phyloP scores from a whole-genome alignment of 2,888 invertebrate species.

The Miltochrista miniata region DNA sequence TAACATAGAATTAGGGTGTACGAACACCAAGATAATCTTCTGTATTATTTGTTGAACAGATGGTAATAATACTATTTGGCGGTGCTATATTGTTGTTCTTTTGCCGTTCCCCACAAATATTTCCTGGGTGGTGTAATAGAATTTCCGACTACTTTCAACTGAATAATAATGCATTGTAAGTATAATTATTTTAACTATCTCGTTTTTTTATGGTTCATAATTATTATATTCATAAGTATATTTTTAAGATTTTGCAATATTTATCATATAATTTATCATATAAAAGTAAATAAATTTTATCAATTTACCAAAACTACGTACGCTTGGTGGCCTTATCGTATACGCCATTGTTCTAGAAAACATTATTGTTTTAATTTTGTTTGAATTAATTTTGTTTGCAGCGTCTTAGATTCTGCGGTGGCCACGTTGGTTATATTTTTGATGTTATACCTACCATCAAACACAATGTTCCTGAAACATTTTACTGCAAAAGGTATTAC shows the following conservation, averaged over 20 bases:
- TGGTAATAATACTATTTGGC: conserved; percentile 54
- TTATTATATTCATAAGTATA: no score
- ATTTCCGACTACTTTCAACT: conserved; percentile 41
- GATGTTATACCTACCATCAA: conserved; percentile 59
- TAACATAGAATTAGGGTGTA: no score
- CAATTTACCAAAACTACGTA: no score
- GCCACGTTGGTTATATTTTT: conserved; percentile 52
- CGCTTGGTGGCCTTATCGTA: no score
- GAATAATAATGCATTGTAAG: conserved; percentile 50
- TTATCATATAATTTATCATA: no score
- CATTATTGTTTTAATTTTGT: no score
- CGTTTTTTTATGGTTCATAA: no score
- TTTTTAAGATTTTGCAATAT: no score
- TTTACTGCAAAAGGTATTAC: conserved; percentile 48
- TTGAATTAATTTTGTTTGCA: no score
- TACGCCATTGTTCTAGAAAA: no score
- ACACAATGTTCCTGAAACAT: conserved; percentile 47
- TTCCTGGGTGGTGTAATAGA: conserved; percentile 63
- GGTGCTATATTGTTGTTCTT: conserved; percentile 55
- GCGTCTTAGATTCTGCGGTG: conserved; percentile 59
- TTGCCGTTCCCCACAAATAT: conserved; percentile 63
- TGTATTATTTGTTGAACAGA: conserved; percentile 39
- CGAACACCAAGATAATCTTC: no score
- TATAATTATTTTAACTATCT: conserved; percentile 11
- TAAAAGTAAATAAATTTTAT: no score